Conservation (phyloP, 2,113 vertebrate species). For the Ellobius talpinus region DNA sequence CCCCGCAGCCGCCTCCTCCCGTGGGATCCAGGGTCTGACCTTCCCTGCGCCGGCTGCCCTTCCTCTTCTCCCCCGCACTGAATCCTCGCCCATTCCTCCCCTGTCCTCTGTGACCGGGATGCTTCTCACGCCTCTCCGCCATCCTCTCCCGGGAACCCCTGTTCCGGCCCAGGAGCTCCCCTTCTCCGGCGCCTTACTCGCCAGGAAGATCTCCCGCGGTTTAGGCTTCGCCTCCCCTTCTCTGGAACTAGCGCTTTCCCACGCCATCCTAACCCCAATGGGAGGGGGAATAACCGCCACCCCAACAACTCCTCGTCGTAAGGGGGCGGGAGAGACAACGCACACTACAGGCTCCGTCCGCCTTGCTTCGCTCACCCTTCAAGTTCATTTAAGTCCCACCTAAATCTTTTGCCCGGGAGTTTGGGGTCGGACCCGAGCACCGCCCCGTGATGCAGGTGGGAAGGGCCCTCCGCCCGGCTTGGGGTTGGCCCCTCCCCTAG, state of each 20-base stretch:
- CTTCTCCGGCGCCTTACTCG: slow-evolving; percentile 53
- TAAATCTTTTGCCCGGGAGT: not conserved
- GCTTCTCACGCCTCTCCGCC: slow-evolving; percentile 53
- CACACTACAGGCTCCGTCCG: not conserved
- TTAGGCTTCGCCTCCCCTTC: slow-evolving; percentile 63
- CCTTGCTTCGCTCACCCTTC: not conserved
- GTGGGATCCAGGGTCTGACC: not conserved
- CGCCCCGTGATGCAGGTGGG: not conserved
- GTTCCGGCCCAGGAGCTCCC: slow-evolving; percentile 48
- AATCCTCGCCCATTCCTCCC: slow-evolving; percentile 34
- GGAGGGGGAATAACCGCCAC: slow-evolving; percentile 70
- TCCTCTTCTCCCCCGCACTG: not conserved
- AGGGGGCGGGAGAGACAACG: not conserved
- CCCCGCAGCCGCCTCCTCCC: not conserved
- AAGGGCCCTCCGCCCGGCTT: not conserved
- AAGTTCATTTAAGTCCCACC: slow-evolving; percentile 22
- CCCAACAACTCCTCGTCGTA: slow-evolving; percentile 13
- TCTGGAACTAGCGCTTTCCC: slow-evolving; percentile 74
- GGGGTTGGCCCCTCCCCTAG: not conserved
- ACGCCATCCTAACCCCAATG: slow-evolving; percentile 75
- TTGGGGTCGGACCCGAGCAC: slow-evolving; percentile 23
- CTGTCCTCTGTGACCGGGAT: slow-evolving; percentile 61
- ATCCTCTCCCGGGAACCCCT: slow-evolving; percentile 50
- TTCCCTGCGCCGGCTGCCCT: slow-evolving; percentile 24
- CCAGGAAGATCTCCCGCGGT: slow-evolving; percentile 56